Evolutionary conservation across 2,888 invertebrate genomes (phyloP).

Genomic region (Lathronympha strigana): DNA sequence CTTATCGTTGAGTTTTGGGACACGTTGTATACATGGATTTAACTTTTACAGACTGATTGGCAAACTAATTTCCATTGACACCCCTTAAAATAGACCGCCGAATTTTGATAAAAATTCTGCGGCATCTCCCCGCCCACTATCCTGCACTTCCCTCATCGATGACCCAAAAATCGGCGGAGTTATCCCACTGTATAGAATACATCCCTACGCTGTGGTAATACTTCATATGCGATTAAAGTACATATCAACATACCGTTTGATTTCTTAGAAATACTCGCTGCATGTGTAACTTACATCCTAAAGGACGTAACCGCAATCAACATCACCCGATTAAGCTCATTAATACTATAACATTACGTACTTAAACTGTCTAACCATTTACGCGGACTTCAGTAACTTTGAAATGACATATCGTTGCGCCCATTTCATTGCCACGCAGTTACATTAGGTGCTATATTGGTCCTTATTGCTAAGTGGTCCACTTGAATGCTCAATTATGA

Average conservation of each 20-base stretch:
- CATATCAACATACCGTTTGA: conserved; percentile 2
- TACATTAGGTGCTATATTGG: too few relatives aligned
- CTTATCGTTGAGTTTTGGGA: too few relatives aligned
- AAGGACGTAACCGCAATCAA: neutral
- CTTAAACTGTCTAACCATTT: neutral
- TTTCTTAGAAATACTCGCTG: neutral
- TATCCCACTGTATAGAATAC: too few relatives aligned
- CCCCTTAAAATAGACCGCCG: too few relatives aligned
- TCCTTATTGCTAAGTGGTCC: neutral
- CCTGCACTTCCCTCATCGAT: too few relatives aligned
- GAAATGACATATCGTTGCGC: neutral
- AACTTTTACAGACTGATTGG: too few relatives aligned
- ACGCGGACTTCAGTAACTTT: neutral
- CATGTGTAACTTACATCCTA: neutral
- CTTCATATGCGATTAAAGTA: neutral
- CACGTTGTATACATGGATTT: too few relatives aligned
- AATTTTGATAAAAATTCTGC: too few relatives aligned
- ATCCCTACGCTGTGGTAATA: too few relatives aligned
- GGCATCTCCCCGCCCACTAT: too few relatives aligned
- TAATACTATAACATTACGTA: neutral
- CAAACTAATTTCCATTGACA: too few relatives aligned
- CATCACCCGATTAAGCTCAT: neutral
- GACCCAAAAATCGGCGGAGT: too few relatives aligned
- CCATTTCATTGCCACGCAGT: neutral
- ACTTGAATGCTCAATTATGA: neutral